Evolutionary conservation across 2,888 invertebrate species (phyloP).

Genomic region (Chironomus riparius): DNA sequence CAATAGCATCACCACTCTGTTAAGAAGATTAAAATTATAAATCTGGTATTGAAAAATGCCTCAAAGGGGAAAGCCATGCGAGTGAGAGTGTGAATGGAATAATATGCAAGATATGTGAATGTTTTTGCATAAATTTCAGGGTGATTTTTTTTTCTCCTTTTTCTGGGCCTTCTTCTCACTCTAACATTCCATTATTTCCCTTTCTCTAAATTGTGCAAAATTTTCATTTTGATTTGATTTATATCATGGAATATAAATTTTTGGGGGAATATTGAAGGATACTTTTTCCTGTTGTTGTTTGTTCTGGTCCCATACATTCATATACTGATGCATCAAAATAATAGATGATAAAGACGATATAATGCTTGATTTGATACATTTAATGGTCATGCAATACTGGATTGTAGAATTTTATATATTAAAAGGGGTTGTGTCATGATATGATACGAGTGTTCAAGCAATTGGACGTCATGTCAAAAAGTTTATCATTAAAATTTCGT

Average conservation of each 20-base stretch:
- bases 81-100: not conserved
- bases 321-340: not conserved
- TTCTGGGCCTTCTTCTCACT: not conserved
- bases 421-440: too few species aligned
- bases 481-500: too few species aligned
- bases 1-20: not conserved
- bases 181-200: too few species aligned
- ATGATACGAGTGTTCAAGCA: too few species aligned
- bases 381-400: constrained; percentile 1
- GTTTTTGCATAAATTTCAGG: constrained; percentile 20
- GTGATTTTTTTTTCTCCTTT: not conserved
- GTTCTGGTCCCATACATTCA: not conserved
- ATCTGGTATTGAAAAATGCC: constrained; percentile 15
- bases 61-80: not conserved
- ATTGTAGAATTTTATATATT: too few species aligned
- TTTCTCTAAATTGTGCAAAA: not conserved
- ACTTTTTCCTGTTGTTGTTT: not conserved
- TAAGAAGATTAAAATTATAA: constrained; percentile 26
- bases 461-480: too few species aligned
- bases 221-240: not conserved
- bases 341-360: constrained; percentile 11
- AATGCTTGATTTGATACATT: constrained; percentile 21
- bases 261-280: not conserved
- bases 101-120: constrained; percentile 5
- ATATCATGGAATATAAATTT: not conserved